phyloP scores from a whole-genome alignment of 2,888 invertebrate species.

The Pollenia angustigena region DNA sequence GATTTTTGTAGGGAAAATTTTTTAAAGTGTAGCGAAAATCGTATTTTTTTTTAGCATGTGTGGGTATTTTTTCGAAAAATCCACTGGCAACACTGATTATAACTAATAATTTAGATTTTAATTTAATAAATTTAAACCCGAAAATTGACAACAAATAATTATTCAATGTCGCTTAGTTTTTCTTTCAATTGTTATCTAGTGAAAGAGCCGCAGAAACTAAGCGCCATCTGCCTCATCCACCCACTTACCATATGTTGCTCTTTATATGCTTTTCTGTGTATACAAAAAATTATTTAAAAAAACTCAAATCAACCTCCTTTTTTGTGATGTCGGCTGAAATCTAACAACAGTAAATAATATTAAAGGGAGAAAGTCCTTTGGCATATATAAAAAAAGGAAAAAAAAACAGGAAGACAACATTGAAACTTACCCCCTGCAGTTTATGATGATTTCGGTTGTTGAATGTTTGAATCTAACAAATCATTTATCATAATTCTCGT shows the following conservation, averaged over 20 bases:
- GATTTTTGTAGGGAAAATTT: too few species aligned
- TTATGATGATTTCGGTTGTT: conserved; percentile 78
- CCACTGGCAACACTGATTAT: background rate
- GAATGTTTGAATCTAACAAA: conserved; percentile 77
- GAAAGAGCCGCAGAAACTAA: conserved; percentile 42
- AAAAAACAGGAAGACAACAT: conserved; percentile 73
- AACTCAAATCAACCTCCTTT: conserved; percentile 69
- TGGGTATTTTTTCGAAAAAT: background rate
- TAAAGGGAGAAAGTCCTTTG: conserved; percentile 52
- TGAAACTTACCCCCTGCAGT: conserved; percentile 82
- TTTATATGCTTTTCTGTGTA: conserved; percentile 52
- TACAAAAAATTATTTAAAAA: conserved; percentile 17
- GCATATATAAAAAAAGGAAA: conserved; percentile 66
- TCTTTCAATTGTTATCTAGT: conserved; percentile 60
- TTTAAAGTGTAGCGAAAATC: too few species aligned
- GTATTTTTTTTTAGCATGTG: too few species aligned
- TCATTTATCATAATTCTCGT: conserved; percentile 82
- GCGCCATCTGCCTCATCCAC: conserved; percentile 81
- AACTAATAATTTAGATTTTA: conserved; percentile 6
- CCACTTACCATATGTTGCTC: conserved; percentile 82
- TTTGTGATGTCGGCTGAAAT: conserved; percentile 37
- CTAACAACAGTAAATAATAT: background rate
- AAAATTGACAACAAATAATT: conserved; percentile 71
- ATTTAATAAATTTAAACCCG: conserved; percentile 7
- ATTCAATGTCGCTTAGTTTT: conserved; percentile 23